Percentiles rank a stretch among this genome's conserved stretches.
These are phyloP conservation scores for Eremobia ochroleuca DNA, from an alignment of 2,888 invertebrate species.

Conservation along the genomic window DNA sequence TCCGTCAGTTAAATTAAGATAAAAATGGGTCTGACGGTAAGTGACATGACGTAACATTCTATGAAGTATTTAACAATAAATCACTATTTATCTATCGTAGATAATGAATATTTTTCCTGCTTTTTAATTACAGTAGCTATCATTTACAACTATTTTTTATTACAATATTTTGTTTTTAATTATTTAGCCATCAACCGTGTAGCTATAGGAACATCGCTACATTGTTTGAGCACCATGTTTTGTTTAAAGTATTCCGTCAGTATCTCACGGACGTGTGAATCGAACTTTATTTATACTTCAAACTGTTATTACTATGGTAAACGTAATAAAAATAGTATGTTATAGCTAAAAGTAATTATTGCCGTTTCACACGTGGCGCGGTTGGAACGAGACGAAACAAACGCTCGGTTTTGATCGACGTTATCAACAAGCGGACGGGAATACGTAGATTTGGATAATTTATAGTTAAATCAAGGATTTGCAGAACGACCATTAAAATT, in stretches of 20 bases:
- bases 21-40: conserved; percentile 7
- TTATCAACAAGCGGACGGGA: conserved; percentile 58
- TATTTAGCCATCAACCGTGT: conserved; percentile 19
- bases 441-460: conserved; percentile 64
- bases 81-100: neutral
- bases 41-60: conserved; percentile 11
- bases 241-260: conserved; percentile 47
- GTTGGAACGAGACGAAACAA: conserved; percentile 47
- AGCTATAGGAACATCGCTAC: conserved; percentile 18
- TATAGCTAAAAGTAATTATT: conserved; percentile 47
- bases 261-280: conserved; percentile 61
- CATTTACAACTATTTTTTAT: conserved; percentile 3
- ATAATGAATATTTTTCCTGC: conserved; percentile 16
- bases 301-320: conserved; percentile 59
- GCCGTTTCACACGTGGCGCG: conserved; percentile 45
- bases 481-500: conserved; percentile 53
- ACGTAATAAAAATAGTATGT: conserved; percentile 60
- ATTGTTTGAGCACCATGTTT: conserved; percentile 42
- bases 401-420: conserved; percentile 43
- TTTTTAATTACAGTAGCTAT: conserved; percentile 19
- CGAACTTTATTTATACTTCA: conserved; percentile 51
- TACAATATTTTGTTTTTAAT: too few species aligned
- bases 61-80: conserved; percentile 28
- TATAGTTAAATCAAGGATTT: conserved; percentile 54
- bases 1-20: conserved; percentile 1